phyloP scores from a whole-genome alignment of 1,140 invertebrate species.

The Melanaphis sacchari region DNA sequence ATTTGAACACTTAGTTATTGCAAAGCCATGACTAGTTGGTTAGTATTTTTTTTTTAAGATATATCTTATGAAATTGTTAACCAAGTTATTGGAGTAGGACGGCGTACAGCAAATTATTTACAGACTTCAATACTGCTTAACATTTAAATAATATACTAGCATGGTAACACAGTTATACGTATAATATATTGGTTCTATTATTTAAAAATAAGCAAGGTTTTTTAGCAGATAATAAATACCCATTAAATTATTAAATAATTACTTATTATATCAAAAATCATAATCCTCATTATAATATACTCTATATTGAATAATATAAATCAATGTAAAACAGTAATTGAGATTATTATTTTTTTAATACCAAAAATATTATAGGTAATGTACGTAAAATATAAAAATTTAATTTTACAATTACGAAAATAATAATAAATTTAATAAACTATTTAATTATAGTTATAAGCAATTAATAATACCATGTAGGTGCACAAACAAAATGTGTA shows the following conservation, averaged over 20 bases:
- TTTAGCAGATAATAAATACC: not conserved
- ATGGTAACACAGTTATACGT: not conserved
- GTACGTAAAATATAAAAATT: not conserved
- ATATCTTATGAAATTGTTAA: not conserved
- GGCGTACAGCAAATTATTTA: not conserved
- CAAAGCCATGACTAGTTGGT: not conserved
- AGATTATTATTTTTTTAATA: not conserved
- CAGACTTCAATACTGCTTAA: not conserved
- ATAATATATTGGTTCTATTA: not conserved
- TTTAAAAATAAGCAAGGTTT: not conserved
- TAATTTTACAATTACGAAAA: not conserved
- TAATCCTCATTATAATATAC: not conserved
- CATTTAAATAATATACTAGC: not conserved
- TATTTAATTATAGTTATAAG: not conserved
- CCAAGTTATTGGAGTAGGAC: conserved; percentile 28
- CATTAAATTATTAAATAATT: not conserved
- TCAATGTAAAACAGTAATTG: not conserved
- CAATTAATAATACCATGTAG: not conserved
- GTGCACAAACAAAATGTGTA: not conserved
- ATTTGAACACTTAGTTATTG: not conserved
- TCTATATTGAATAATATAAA: not conserved
- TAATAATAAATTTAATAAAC: not conserved
- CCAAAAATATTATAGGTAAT: not conserved
- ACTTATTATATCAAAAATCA: not conserved
- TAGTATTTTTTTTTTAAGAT: conserved; percentile 27